phyloP scores from a whole-genome alignment of 2,888 invertebrate genomes.

The Ernsta delagoae region DNA sequence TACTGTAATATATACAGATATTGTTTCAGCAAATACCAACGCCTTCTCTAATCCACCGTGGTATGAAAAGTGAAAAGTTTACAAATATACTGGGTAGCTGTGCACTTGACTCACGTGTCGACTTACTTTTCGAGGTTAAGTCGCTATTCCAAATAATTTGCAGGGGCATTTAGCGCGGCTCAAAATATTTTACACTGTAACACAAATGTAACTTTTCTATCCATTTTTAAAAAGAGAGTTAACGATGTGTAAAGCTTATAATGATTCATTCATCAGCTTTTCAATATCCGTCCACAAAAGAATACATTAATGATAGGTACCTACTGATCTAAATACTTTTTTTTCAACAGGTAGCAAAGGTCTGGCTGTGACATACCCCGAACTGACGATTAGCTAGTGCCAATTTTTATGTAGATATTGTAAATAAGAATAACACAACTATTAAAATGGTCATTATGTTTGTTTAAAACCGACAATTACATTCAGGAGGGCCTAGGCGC shows the following conservation, averaged over 20 bases:
- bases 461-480: background rate
- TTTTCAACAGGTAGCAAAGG: constrained; percentile 68
- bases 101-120: background rate
- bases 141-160: background rate
- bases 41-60: background rate
- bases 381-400: constrained; percentile 67
- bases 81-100: constrained; percentile 5
- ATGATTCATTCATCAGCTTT: too few relatives aligned
- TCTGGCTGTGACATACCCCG: constrained; percentile 53
- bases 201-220: background rate
- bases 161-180: constrained; percentile 13
- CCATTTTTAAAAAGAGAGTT: background rate
- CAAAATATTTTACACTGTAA: background rate
- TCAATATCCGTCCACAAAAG: too few relatives aligned
- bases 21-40: background rate
- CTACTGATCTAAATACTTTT: background rate
- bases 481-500: background rate
- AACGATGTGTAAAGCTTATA: too few relatives aligned
- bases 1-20: background rate
- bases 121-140: constrained; percentile 7
- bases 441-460: background rate
- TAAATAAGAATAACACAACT: constrained; percentile 31
- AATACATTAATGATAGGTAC: too few relatives aligned
- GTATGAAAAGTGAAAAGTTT: background rate
- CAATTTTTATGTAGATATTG: constrained; percentile 51